Conservation (phyloP, 2,888 invertebrate genomes). For the Rhagonycha lutea region DNA sequence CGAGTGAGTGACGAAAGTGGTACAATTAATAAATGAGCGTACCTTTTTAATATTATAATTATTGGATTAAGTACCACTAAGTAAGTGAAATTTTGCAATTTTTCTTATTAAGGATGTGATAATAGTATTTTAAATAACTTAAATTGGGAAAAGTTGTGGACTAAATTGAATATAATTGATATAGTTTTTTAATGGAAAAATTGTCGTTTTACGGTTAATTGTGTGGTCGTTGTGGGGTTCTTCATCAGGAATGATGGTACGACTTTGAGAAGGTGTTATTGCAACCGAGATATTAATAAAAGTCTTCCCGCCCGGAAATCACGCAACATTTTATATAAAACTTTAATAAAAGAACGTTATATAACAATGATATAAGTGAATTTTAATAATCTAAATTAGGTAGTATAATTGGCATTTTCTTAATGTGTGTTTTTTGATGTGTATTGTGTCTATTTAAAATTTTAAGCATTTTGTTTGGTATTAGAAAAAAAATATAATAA, state of each 20-base stretch:
- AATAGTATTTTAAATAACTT: neutral
- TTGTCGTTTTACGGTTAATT: neutral
- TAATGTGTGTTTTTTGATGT: slow-evolving; percentile 50
- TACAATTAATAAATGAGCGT: neutral
- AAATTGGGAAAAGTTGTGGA: neutral
- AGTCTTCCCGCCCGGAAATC: slow-evolving; percentile 57
- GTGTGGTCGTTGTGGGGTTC: slow-evolving; percentile 2
- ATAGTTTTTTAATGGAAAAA: neutral
- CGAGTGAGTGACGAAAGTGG: neutral
- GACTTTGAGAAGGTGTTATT: slow-evolving; percentile 52
- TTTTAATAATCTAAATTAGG: slow-evolving; percentile 38
- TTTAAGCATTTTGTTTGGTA: slow-evolving; percentile 27
- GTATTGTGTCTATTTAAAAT: slow-evolving; percentile 40
- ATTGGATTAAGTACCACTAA: neutral
- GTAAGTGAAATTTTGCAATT: neutral
- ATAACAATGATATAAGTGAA: slow-evolving; percentile 34
- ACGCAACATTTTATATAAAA: slow-evolving; percentile 38
- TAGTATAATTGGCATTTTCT: slow-evolving; percentile 49
- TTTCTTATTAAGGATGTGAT: neutral
- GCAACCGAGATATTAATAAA: slow-evolving; percentile 44
- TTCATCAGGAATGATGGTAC: slow-evolving; percentile 40
- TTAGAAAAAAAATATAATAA: slow-evolving; percentile 5
- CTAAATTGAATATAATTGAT: neutral
- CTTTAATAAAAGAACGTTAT: slow-evolving; percentile 33
- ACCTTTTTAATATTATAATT: neutral